Conservation (phyloP, 2,113 vertebrate species). For the Murina feae region DNA sequence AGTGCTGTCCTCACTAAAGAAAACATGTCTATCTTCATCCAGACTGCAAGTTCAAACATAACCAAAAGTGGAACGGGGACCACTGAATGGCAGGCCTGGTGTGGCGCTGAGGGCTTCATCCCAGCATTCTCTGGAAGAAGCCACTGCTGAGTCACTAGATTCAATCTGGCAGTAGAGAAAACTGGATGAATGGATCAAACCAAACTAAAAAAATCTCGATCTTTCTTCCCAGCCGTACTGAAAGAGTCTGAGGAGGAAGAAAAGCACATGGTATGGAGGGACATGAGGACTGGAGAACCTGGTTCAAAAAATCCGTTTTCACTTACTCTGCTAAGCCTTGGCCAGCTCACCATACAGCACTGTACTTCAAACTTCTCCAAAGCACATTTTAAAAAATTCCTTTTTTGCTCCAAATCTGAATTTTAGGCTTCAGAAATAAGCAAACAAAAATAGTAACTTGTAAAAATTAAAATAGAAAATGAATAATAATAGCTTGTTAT, state of each 20-base stretch:
- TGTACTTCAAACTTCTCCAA: neutral
- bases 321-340: neutral
- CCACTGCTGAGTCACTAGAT: neutral
- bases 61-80: neutral
- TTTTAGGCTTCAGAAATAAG: neutral
- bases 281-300: neutral
- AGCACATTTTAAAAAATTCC: neutral
- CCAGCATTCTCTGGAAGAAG: neutral
- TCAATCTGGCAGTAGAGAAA: neutral
- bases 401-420: neutral
- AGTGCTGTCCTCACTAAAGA: neutral
- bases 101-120: neutral
- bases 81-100: neutral
- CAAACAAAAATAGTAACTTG: neutral
- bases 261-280: neutral
- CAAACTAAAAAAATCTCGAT: neutral
- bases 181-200: constrained; percentile 3
- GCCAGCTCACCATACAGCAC: neutral
- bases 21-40: neutral
- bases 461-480: too few relatives aligned
- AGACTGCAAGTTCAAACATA: neutral
- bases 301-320: neutral
- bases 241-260: neutral
- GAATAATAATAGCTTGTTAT: neutral
- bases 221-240: neutral